A percentile compares a stretch with the other conserved stretches of the same genome.
Conservation (phyloP, 2,888 invertebrate species). For the Parnassius smintheus region DNA sequence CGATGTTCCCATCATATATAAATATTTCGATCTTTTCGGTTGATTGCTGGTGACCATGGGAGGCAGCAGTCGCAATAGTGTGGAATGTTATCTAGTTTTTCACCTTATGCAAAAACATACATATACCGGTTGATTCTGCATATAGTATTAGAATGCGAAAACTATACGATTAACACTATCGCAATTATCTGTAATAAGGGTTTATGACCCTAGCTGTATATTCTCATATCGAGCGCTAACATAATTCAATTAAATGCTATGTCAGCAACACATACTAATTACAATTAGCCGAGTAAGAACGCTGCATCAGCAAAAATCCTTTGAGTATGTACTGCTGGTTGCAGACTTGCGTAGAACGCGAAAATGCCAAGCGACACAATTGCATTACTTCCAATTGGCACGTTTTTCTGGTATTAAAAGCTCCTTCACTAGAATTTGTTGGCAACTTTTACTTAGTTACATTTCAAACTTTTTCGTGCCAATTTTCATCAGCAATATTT, state of each 20-base stretch:
- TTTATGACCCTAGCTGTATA: slow-evolving; percentile 5
- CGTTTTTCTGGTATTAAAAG: slow-evolving; percentile 11
- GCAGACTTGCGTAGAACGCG: slow-evolving; percentile 1
- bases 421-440: background rate
- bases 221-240: slow-evolving; percentile 14
- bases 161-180: background rate
- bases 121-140: background rate
- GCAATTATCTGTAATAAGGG: slow-evolving; percentile 6
- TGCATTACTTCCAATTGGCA: slow-evolving; percentile 18
- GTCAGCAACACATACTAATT: slow-evolving; percentile 22
- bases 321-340: slow-evolving; percentile 16
- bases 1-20: no score
- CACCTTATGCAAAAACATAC: no score
- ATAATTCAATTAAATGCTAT: slow-evolving; percentile 13
- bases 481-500: no score
- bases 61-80: no score
- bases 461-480: no score
- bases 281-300: slow-evolving; percentile 23
- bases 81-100: no score
- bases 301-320: slow-evolving; percentile 26
- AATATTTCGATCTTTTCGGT: no score
- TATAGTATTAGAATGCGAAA: background rate
- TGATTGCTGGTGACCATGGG: no score
- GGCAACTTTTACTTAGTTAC: no score
- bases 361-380: slow-evolving; percentile 19